These are phyloP conservation scores for Palaemon carinicauda DNA, from an alignment of 1,140 invertebrate species.

Conservation along the genomic window DNA sequence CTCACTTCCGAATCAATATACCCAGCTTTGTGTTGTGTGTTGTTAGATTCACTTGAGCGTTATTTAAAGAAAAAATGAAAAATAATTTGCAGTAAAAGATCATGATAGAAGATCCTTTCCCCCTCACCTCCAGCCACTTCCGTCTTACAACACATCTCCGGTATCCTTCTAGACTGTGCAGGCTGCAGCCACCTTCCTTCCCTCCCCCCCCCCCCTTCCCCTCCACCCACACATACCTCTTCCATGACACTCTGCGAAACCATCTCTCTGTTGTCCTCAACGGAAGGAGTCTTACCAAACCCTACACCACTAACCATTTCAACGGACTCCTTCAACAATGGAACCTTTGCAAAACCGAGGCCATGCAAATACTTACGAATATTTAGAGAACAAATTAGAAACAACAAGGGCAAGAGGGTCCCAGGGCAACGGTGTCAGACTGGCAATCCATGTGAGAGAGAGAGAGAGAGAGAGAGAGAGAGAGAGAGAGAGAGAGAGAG, in stretches of 20 bases:
- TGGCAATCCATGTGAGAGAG: neutral
- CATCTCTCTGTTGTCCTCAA: neutral
- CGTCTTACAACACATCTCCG: slow-evolving; percentile 49
- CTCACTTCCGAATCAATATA: no score
- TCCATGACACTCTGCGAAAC: slow-evolving; percentile 16
- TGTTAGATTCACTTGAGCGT: no score
- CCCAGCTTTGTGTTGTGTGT: no score
- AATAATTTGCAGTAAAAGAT: neutral
- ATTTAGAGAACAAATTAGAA: neutral
- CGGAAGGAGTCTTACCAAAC: no score
- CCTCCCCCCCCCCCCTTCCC: slow-evolving; percentile 32
- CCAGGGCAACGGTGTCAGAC: neutral
- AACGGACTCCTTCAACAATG: neutral
- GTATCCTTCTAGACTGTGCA: slow-evolving; percentile 6
- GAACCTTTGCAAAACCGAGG: neutral
- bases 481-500: neutral
- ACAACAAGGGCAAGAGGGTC: neutral
- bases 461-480: neutral
- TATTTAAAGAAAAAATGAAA: neutral
- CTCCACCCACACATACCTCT: slow-evolving; percentile 10
- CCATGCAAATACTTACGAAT: neutral
- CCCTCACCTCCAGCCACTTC: slow-evolving; percentile 29
- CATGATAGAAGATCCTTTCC: neutral
- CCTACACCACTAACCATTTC: neutral
- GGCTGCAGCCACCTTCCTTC: neutral